Percentiles rank a stretch among this genome's conserved stretches.
Conservation (phyloP, 2,113 vertebrate species). For the Numida meleagris region DNA sequence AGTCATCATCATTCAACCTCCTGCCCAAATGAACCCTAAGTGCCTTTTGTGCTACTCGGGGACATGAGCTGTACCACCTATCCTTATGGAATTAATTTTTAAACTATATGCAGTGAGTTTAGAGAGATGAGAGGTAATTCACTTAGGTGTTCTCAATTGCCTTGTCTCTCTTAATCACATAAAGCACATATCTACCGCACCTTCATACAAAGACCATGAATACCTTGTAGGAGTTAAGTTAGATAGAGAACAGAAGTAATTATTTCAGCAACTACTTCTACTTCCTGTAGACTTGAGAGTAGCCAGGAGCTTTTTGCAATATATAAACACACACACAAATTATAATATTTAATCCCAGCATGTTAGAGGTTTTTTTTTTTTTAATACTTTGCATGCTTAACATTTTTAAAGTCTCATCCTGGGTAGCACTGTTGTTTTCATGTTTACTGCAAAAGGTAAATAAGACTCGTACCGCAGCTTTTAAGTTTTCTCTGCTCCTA, state of each 20-base stretch:
- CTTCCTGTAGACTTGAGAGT: too few relatives aligned
- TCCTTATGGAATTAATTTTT: not conserved
- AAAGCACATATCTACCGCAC: not conserved
- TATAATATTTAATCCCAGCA: not conserved
- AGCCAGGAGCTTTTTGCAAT: not conserved
- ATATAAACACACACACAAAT: not conserved
- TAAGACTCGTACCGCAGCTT: not conserved
- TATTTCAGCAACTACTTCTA: not conserved
- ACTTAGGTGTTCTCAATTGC: rapidly evolving
- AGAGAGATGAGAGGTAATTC: not conserved
- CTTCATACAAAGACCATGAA: not conserved
- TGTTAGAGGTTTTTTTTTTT: rapidly evolving
- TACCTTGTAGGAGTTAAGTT: not conserved
- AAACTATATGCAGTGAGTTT: not conserved
- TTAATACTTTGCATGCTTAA: not conserved
- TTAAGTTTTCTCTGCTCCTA: not conserved
- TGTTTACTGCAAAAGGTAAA: not conserved
- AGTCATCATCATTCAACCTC: too few relatives aligned
- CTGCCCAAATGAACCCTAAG: not conserved
- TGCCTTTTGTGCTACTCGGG: not conserved
- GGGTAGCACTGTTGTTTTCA: not conserved
- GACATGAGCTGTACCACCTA: not conserved
- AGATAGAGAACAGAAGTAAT: not conserved
- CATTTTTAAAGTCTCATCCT: not conserved
- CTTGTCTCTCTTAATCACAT: not conserved